Evolutionary conservation across 1,140 invertebrate genomes (phyloP).

Genomic region (Ridgeia piscesae): DNA sequence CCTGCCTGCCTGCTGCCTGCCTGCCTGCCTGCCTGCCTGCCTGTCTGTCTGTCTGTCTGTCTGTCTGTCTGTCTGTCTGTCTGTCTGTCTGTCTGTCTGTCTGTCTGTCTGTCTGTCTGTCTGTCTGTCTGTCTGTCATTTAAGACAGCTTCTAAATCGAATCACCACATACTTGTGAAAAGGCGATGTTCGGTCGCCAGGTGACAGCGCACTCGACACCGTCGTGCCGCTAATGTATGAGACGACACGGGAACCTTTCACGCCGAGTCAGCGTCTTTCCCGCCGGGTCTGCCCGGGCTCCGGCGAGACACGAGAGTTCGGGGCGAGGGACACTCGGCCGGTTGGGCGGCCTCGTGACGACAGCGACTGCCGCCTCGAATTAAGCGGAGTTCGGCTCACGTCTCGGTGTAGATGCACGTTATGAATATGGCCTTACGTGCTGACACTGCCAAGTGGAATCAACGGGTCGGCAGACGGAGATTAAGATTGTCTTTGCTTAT

Average conservation of each 20-base stretch:
- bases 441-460: not conserved
- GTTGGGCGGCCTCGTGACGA: not conserved
- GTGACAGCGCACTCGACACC: not conserved
- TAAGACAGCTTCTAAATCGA: not conserved
- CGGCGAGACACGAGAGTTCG: not conserved
- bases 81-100: too few species aligned
- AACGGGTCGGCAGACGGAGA: not conserved
- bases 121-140: not conserved
- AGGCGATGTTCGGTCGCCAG: not conserved
- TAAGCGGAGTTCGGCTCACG: not conserved
- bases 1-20: too few species aligned
- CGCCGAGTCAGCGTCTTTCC: not conserved
- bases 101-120: too few species aligned
- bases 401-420: not conserved
- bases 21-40: too few species aligned
- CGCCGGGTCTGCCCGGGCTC: not conserved
- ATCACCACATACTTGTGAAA: not conserved
- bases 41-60: too few species aligned
- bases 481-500: not conserved
- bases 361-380: not conserved
- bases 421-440: not conserved
- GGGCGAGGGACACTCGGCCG: not conserved
- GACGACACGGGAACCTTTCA: not conserved
- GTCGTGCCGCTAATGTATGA: not conserved
- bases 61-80: too few species aligned